Base-by-base conservation (phyloP, 2,113 vertebrate species). In the Chinchilla lanigera region DNA sequence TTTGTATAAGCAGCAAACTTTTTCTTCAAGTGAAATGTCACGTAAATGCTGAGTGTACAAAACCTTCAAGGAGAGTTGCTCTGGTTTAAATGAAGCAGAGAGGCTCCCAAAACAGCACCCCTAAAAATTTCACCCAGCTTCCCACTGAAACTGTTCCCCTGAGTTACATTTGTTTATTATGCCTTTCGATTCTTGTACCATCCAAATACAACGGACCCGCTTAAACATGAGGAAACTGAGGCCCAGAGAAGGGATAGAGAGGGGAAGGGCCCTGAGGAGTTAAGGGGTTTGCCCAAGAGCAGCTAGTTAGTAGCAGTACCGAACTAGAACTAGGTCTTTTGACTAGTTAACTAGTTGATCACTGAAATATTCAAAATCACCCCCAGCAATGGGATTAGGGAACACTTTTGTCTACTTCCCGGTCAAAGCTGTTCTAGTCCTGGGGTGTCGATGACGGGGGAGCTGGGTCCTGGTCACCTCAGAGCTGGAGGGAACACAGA, bases 21-120 rank as follows among this genome's bases (percentile, higher is more conserved):
- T 87, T 80, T 47, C 41, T 93, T 90, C 90, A 87, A 96, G 35
- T 38, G 26, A 90, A 87, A 69, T 80, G 38, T 58, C 86, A 52
- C 22, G 83, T n/a, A 58, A 10, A 60, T 84, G 41, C 63, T 54
- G 91, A 77, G 58, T 56, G 85, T 75, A 77, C 80, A 63, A 95
- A 85, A 47, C 41, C 50, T 96, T 87, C 60, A 11, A 81, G 67
- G 41, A 86, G 28, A 92, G 80, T 26, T 78, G 26, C 30, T 50
- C 50, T 86, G 65, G n/a, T 77, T 81, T 95, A 75, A 73, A 92
- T 61, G 35, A 78, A 90, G 47, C 24, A 73, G 35, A 94, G 80
- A 78, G 24, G n/a, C 22, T 26, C 50, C 28, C 7, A 4, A 52
- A 89, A 85, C 73, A 92, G 19, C 17, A 80, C 6, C 44, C 30